Percentiles rank a stretch among this genome's conserved stretches.
Conservation (phyloP, 2,797 vertebrate species). For the Anableps anableps region DNA sequence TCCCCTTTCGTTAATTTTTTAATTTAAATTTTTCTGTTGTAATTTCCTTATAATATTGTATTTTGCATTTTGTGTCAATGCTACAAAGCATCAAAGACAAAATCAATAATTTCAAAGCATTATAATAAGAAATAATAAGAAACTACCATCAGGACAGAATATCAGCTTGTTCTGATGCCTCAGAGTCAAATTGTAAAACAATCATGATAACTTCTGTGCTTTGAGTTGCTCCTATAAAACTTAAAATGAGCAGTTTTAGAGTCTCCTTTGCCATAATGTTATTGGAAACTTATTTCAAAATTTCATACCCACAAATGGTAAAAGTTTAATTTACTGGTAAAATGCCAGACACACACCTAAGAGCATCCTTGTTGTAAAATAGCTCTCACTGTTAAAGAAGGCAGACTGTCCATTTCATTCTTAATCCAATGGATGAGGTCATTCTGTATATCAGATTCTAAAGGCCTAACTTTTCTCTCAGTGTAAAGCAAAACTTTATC, state of each 20-base stretch:
- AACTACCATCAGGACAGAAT: neutral
- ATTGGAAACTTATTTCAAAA: slow-evolving; percentile 25
- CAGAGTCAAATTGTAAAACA: neutral
- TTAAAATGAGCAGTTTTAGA: slow-evolving; percentile 5
- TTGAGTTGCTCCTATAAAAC: slow-evolving; percentile 11
- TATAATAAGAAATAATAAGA: too few relatives aligned
- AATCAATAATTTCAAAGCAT: too few relatives aligned
- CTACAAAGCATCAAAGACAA: too few relatives aligned
- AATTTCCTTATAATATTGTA: neutral
- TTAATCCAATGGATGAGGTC: slow-evolving; percentile 30
- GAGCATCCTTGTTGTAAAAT: slow-evolving; percentile 15
- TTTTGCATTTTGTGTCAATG: neutral
- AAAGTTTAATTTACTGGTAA: slow-evolving; percentile 18
- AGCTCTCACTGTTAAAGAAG: slow-evolving; percentile 2
- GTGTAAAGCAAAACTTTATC: slow-evolving; percentile 42
- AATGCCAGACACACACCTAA: neutral
- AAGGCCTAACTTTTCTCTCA: slow-evolving; percentile 26
- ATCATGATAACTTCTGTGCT: neutral
- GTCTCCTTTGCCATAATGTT: slow-evolving; percentile 27
- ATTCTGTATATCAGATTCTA: slow-evolving; percentile 47
- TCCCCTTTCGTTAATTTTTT: neutral
- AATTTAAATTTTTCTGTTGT: neutral
- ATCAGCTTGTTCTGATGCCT: neutral
- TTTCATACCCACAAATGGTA: slow-evolving; percentile 13
- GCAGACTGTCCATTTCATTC: neutral